These are phyloP conservation scores for Chelon labrosus DNA, from an alignment of 2,797 vertebrate genomes.

Conservation along the genomic window DNA sequence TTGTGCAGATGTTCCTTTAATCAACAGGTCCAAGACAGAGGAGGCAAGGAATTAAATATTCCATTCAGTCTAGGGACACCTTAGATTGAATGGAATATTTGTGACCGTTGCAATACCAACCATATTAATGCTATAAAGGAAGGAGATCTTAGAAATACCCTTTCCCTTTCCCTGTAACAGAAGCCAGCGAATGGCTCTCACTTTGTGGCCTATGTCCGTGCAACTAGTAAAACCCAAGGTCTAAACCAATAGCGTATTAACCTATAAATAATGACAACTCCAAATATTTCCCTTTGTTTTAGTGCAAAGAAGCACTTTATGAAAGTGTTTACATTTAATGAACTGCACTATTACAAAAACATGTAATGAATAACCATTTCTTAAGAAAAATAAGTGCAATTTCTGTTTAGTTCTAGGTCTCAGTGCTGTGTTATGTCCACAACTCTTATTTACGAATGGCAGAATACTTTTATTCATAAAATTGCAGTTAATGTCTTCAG, in stretches of 20 bases:
- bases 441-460: too few species aligned
- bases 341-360: too few species aligned
- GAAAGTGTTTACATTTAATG: too few species aligned
- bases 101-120: not conserved
- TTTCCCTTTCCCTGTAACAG: not conserved
- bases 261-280: too few species aligned
- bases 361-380: too few species aligned
- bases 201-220: conserved; percentile 21
- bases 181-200: conserved; percentile 19
- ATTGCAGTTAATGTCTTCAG: too few species aligned
- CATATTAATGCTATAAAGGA: not conserved
- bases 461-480: too few species aligned
- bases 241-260: conserved; percentile 42
- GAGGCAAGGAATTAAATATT: not conserved
- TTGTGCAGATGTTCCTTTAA: not conserved
- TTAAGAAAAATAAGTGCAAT: too few species aligned
- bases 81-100: not conserved
- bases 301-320: too few species aligned
- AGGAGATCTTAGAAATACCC: conserved; percentile 1
- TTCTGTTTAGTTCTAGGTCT: too few species aligned
- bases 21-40: not conserved
- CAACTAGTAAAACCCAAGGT: conserved; percentile 42
- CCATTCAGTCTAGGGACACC: not conserved
- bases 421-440: too few species aligned
- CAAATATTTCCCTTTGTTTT: too few species aligned